Percentiles rank a stretch among this genome's conserved stretches.
These are phyloP conservation scores for Hemistola chrysoprasaria DNA, from an alignment of 2,888 invertebrate genomes.

Conservation along the genomic window DNA sequence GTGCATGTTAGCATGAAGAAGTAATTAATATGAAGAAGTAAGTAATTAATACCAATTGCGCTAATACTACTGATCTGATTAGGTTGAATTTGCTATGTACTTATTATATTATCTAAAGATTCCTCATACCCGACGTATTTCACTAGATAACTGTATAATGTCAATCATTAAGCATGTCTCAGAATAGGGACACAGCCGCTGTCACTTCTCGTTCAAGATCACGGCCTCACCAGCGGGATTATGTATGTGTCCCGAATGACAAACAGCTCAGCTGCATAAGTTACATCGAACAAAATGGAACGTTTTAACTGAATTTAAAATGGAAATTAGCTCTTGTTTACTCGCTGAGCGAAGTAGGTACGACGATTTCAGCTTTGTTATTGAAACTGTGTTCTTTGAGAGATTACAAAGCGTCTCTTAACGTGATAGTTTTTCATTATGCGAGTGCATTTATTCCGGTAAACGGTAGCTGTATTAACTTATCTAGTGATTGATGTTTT, in stretches of 20 bases:
- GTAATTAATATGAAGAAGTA: too few relatives aligned
- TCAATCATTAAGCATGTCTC: conserved; percentile 31
- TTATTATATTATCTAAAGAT: too few relatives aligned
- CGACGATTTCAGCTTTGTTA: conserved; percentile 28
- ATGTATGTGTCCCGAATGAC: conserved; percentile 67
- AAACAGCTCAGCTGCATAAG: conserved; percentile 60
- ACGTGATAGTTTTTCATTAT: conserved; percentile 12
- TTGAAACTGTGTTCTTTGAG: conserved; percentile 19
- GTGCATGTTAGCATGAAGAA: too few relatives aligned
- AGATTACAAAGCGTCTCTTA: conserved; percentile 12
- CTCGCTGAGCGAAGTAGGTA: conserved; percentile 19
- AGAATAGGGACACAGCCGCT: conserved; percentile 52
- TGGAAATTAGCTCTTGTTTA: conserved; percentile 46
- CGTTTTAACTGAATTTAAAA: conserved; percentile 53
- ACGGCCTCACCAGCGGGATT: conserved; percentile 63
- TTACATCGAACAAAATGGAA: conserved; percentile 48
- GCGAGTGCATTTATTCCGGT: conserved; percentile 3
- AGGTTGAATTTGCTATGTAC: too few relatives aligned
- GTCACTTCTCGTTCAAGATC: conserved; percentile 66
- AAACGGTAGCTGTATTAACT: too few relatives aligned
- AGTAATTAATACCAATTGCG: too few relatives aligned
- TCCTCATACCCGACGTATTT: too few relatives aligned
- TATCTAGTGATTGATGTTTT: too few relatives aligned
- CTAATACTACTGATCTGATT: too few relatives aligned
- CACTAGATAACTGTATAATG: too few relatives aligned